Conservation (phyloP, 1,140 invertebrate genomes). For the Heliconius congener region DNA sequence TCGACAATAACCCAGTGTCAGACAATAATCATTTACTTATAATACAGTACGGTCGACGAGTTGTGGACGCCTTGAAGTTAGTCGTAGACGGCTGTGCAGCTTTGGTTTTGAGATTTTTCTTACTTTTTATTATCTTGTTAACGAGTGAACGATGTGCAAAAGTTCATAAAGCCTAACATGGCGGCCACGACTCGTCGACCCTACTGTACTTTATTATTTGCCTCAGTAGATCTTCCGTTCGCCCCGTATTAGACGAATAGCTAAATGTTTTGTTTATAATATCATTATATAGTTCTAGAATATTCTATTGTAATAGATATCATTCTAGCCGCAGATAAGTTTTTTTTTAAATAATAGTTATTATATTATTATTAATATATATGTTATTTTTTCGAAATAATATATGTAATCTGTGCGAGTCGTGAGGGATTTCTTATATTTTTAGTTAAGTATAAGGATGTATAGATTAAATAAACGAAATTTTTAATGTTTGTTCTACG, state of each 20-base stretch:
- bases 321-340: constrained; percentile 31
- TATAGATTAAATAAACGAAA: not conserved
- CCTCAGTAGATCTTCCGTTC: constrained; percentile 66
- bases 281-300: constrained; percentile 26
- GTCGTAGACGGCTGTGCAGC: too few relatives aligned
- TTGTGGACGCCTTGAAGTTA: too few relatives aligned
- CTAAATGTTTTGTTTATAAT: constrained; percentile 36
- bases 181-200: too few relatives aligned
- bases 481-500: not conserved
- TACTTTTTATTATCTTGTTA: too few relatives aligned
- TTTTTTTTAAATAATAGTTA: not conserved
- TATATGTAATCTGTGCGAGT: not conserved
- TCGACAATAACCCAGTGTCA: constrained; percentile 81
- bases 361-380: not conserved
- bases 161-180: too few relatives aligned
- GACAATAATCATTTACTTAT: constrained; percentile 74
- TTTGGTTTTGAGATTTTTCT: too few relatives aligned
- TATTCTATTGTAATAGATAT: constrained; percentile 32
- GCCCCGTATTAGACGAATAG: constrained; percentile 59
- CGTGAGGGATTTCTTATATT: not conserved
- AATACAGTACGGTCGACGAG: too few relatives aligned
- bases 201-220: constrained; percentile 61
- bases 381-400: not conserved
- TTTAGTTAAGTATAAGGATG: not conserved
- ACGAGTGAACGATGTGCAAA: too few relatives aligned